These are phyloP conservation scores for Stigmatopora argus DNA, from an alignment of 2,113 vertebrate genomes.

Conservation along the genomic window DNA sequence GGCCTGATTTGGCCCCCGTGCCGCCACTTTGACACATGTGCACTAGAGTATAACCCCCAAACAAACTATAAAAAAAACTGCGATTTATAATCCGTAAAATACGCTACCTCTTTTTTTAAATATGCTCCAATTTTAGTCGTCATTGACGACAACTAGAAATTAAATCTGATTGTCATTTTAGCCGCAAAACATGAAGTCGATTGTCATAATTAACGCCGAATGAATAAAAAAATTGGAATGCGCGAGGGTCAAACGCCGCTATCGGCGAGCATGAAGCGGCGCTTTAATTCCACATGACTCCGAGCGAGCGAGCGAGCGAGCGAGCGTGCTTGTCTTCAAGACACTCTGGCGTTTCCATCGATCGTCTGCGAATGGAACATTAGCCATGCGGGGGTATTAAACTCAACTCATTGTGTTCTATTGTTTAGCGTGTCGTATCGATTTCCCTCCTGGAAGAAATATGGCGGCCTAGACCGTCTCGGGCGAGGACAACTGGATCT, in stretches of 20 bases:
- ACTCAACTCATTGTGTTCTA: constrained; percentile 75
- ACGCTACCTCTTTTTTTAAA: no score
- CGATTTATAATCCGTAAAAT: no score
- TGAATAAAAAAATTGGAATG: background rate
- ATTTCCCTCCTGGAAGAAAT: constrained; percentile 73
- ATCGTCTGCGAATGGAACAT: constrained; percentile 72
- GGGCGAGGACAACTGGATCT: constrained; percentile 44
- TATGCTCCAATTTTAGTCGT: no score
- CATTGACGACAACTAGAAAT: no score
- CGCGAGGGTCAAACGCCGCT: background rate
- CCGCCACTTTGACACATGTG: no score
- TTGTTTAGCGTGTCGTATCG: constrained; percentile 71
- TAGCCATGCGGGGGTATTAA: constrained; percentile 73
- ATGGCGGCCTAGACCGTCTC: constrained; percentile 62
- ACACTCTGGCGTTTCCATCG: constrained; percentile 53
- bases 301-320: constrained; percentile 24
- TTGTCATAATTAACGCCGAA: no score
- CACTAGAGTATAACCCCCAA: no score
- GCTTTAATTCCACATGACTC: constrained; percentile 38
- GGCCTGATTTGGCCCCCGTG: no score
- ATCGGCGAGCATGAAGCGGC: constrained; percentile 4
- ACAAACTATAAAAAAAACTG: no score
- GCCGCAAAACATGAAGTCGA: no score
- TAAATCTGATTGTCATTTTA: no score
- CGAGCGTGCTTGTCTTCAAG: constrained; percentile 45